Evolutionary conservation across 2,888 invertebrate species (phyloP).

Genomic region (Stenurella melanura): DNA sequence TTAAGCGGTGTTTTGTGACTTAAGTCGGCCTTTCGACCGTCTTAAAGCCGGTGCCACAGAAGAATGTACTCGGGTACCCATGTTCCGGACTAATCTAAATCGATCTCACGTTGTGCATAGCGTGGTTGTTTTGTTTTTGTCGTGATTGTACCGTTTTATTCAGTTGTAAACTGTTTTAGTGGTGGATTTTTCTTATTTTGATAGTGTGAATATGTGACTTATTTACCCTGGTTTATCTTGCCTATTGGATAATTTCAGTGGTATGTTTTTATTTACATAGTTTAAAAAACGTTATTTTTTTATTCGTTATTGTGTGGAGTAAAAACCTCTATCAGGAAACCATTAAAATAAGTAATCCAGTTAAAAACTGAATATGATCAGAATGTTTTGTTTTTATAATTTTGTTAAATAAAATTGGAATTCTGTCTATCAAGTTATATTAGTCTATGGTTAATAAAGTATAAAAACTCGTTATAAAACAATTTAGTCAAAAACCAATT

Average conservation of each 20-base stretch:
- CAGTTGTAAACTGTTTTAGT: conserved; percentile 20
- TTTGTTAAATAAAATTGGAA: neutral
- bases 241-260: conserved; percentile 9
- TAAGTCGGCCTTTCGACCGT: conserved; percentile 51
- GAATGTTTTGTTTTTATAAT: neutral
- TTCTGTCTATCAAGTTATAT: neutral
- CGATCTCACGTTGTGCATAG: conserved; percentile 35
- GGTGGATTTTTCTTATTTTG: conserved; percentile 23
- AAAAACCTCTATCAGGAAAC: too few species aligned
- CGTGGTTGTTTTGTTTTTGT: conserved; percentile 37
- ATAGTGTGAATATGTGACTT: conserved; percentile 16
- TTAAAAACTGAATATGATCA: neutral
- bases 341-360: neutral
- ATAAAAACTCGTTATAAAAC: neutral
- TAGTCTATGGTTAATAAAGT: neutral
- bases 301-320: too few species aligned
- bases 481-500: neutral
- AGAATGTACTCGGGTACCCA: conserved; percentile 42
- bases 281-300: neutral
- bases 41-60: conserved; percentile 42
- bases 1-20: conserved; percentile 45
- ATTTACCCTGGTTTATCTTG: neutral
- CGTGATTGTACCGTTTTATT: conserved; percentile 2
- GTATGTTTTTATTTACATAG: neutral
- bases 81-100: conserved; percentile 45